Base-by-base conservation (phyloP, 2,888 invertebrate genomes). In the Macrosoma leucophasiata region DNA sequence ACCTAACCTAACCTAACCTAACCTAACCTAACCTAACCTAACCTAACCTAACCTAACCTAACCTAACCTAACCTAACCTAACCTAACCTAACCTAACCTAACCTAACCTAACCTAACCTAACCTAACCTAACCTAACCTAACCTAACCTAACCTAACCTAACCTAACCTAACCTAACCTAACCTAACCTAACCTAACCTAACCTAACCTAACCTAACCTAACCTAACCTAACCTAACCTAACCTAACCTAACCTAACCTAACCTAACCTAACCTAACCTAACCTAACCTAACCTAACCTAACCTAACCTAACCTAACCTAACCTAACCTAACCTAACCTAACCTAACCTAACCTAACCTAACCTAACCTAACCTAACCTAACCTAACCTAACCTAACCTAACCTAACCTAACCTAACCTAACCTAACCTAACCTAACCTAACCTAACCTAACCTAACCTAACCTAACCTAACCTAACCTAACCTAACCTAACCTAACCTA, bases 181-280 rank as follows among this genome's bases (percentile, higher is more conserved):
- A 41, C 41, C 37, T 38, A 40, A 40, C 39, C 36, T 36, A 40
- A 40, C 39, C 36, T 36, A 40, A 40, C 39, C 39, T 40, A 40
- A 40, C 39, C 36, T 36, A 33, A 36, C 33, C 36, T 33, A 33
- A 36, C 33, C 36, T 40, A 33, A 36, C 33, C 33, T 33, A 38
- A 33, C 38, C 33, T 33, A 38, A 29, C 38, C 29, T 36, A 36
- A 36, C 36, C 38, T 27, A 33, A 38, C 33, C 38, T 33, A 38
- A 38, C 38, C 38, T 38, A 38, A 38, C 38, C 42, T 40, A 44
- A 44, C 44, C 44, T 44, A 44, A 41, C 44, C 41, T 39, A 44
- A 41, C 44, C 41, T 41, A 44, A 41, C 44, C 39, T 41, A 44
- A 44, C 41, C 29, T 32, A 30, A 34, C 33, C 33, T 34, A 30